These are phyloP conservation scores for Amphiprion clarkii DNA, from an alignment of 2,797 vertebrate genomes.

Conservation along the genomic window DNA sequence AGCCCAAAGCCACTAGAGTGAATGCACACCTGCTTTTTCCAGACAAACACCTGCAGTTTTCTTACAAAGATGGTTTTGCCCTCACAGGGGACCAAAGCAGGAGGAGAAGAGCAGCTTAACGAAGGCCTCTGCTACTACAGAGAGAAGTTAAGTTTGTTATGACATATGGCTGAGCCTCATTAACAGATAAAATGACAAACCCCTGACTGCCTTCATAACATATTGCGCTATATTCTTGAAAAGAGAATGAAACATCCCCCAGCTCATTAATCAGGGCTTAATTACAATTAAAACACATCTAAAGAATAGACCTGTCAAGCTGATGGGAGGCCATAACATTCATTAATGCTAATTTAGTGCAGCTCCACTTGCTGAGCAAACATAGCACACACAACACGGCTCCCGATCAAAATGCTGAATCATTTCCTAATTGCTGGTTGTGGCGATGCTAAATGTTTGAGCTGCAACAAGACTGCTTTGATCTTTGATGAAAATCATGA, in stretches of 20 bases:
- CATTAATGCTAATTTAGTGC: conserved; percentile 81
- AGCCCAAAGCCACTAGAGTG: not conserved
- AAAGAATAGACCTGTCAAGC: conserved; percentile 81
- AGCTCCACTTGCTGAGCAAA: conserved; percentile 73
- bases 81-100: conserved; percentile 1
- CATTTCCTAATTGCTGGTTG: conserved; percentile 78
- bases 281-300: conserved; percentile 83
- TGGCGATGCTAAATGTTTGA: conserved; percentile 60
- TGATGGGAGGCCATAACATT: conserved; percentile 81
- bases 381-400: conserved; percentile 66
- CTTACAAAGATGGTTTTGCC: conserved; percentile 6
- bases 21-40: conserved; percentile 2
- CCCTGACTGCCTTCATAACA: conserved; percentile 79
- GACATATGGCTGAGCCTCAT: conserved; percentile 78
- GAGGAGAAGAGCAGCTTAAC: conserved; percentile 27
- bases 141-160: conserved; percentile 70
- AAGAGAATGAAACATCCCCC: conserved; percentile 71
- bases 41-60: conserved; percentile 28
- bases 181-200: conserved; percentile 77
- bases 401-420: conserved; percentile 80
- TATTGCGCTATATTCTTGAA: conserved; percentile 73
- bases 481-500: conserved; percentile 47
- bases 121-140: conserved; percentile 18
- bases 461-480: conserved; percentile 43
- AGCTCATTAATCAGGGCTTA: conserved; percentile 81